A percentile compares a stretch with the other conserved stretches of the same genome.
Evolutionary conservation across 2,888 invertebrate genomes (phyloP).

Genomic region (Cheilosia grossa): DNA sequence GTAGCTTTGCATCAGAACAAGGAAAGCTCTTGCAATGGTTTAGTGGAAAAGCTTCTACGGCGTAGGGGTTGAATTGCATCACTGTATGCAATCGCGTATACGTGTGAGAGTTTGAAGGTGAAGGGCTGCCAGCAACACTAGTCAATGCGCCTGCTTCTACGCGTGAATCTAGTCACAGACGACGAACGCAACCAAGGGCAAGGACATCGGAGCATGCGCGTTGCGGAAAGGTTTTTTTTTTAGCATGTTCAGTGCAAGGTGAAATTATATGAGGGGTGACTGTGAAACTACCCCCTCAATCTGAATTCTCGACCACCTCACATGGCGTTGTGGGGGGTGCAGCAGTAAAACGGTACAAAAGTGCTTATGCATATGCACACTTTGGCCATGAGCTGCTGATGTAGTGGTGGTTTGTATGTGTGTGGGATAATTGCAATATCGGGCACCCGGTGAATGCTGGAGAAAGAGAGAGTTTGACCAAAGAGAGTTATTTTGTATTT

Average conservation of each 20-base stretch:
- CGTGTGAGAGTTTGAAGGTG: conserved; percentile 64
- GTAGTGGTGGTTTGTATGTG: conserved; percentile 1
- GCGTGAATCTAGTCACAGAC: conserved; percentile 58
- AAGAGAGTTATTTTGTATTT: conserved; percentile 71
- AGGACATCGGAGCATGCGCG: conserved; percentile 82
- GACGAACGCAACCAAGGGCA: conserved; percentile 81
- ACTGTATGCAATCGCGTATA: conserved; percentile 8
- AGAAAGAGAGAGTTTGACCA: conserved; percentile 72
- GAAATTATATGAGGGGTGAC: conserved; percentile 50
- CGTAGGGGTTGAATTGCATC: conserved; percentile 6
- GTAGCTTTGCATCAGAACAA: conserved; percentile 14
- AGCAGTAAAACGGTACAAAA: conserved; percentile 1
- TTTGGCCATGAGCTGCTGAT: conserved; percentile 33
- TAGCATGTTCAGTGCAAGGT: conserved; percentile 46
- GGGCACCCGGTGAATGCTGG: conserved; percentile 72
- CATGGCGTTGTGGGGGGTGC: conserved; percentile 36
- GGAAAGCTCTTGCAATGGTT: conserved; percentile 1
- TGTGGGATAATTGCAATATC: conserved; percentile 61
- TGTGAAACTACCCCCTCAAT: conserved; percentile 53
- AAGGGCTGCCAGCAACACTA: conserved; percentile 53
- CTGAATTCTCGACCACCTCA: neutral
- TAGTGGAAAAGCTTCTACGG: conserved; percentile 13
- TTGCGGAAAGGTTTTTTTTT: neutral
- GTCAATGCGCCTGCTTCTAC: conserved; percentile 65
- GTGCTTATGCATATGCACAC: conserved; percentile 33